phyloP scores from a whole-genome alignment of 2,113 vertebrate genomes.

The Chiloscyllium plagiosum region DNA sequence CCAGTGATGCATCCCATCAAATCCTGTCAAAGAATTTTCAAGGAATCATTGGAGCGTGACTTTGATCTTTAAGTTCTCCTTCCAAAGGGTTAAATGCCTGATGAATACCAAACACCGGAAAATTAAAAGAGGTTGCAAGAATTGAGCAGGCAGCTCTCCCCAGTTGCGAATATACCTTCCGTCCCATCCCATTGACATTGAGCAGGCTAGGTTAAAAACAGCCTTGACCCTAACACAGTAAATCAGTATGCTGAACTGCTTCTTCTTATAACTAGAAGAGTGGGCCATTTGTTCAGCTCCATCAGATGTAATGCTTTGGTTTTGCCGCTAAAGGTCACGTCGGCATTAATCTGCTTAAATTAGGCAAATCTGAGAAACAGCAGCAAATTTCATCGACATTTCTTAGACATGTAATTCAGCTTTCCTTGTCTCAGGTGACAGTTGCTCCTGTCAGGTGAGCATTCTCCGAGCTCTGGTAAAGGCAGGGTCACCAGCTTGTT shows the following conservation, averaged over 20 bases:
- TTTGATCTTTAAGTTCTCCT: not conserved
- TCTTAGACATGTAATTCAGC: not conserved
- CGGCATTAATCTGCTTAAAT: not conserved
- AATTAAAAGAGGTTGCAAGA: not conserved
- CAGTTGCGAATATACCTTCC: not conserved
- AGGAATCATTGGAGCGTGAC: not conserved
- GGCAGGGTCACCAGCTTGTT: not conserved
- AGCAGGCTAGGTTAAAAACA: not conserved
- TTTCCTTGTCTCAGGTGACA: not conserved
- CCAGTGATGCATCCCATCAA: no score
- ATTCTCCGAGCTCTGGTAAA: not conserved
- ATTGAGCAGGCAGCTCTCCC: not conserved
- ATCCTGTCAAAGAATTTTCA: no score
- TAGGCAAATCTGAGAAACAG: not conserved
- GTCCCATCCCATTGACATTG: not conserved
- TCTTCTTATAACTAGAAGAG: not conserved
- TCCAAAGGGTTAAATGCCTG: not conserved
- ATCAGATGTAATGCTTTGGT: not conserved
- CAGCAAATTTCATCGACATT: not conserved
- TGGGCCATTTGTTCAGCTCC: not conserved
- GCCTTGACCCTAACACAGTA: not conserved
- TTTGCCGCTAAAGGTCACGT: not conserved
- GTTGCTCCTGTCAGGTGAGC: not conserved
- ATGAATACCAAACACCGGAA: not conserved
- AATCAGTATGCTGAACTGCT: not conserved